Evolutionary conservation across 2,113 vertebrate species (phyloP), one percentile per base, ranked within the genome.

Genomic region (Panthera uncia): DNA sequence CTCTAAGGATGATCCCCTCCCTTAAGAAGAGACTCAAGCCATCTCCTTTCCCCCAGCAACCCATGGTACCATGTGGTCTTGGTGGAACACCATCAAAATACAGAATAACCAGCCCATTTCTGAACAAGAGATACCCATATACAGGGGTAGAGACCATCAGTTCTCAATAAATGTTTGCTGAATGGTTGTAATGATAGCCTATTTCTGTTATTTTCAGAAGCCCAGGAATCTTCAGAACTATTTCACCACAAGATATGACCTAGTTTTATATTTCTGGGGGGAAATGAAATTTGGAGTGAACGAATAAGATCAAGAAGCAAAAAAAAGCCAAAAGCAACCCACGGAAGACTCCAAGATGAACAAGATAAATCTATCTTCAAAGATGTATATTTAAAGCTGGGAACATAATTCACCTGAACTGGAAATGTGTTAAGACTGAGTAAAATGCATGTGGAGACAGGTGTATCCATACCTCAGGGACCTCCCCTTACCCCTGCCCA

Each of bases 201-300:
- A 87, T 90, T 94, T 38, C 84, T 95, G 36, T 97, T 96, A 86
- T 97, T 98, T 97, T 76, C 97, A 98, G 97, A 90, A 95, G 97
- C 85, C 83, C 76, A 87, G 87, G 48, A 90, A 96, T 80, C 89
- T 92, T n/a, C 80, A 92, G 65, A 96, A 95, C 36, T 63, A 73
- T 82, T 96, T 93, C 69, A 71, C 50, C 78, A 68, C 29, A 95
- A 97, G 89, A 84, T 63, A 92, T 92, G 92, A 94, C 92, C 96
- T 94, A 96, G 52, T 95, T 97, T 97, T 95, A 23, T 79, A 88
- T 95, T 95, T 97, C 97, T 96, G 33, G 79, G 80, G 90, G 85
- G 52, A 95, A 97, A 92, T 82, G 89, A 97, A 96, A 86, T 80
- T 94, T 92, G 55, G 61, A 87, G 73, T 79, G 82, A 94, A 97